Percentiles rank a stretch among this genome's conserved stretches.
phyloP scores from a whole-genome alignment of 2,888 invertebrate species.

The Chelonus formosanus region DNA sequence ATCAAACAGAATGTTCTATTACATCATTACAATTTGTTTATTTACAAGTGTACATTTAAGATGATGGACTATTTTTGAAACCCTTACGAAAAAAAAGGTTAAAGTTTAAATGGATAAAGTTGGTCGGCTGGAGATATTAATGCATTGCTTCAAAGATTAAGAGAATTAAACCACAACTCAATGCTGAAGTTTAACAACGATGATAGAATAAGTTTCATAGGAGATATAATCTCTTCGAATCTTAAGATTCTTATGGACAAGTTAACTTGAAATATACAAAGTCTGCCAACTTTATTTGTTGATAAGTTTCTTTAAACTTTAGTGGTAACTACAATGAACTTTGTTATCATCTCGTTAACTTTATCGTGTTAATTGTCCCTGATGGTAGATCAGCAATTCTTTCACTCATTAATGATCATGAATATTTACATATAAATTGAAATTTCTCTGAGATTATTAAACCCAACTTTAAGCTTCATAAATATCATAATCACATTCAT shows the following conservation, averaged over 20 bases:
- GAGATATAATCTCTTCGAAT: conserved; percentile 7
- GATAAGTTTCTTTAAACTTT: conserved; percentile 12
- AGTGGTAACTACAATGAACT: conserved; percentile 1
- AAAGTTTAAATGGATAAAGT: background rate
- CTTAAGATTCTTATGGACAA: background rate
- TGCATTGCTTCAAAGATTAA: background rate
- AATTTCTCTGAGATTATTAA: too few relatives aligned
- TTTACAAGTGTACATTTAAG: background rate
- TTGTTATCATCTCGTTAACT: conserved; percentile 11
- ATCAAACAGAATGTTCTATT: background rate
- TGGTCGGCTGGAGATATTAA: too few relatives aligned
- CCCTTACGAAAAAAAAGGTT: background rate
- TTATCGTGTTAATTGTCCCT: conserved; percentile 6
- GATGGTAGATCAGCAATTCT: background rate
- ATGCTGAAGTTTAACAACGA: conserved; percentile 8
- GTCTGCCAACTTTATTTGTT: conserved; percentile 12
- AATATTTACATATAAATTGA: background rate
- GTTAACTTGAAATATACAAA: conserved; percentile 6
- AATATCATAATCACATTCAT: too few relatives aligned
- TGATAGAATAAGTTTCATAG: conserved; percentile 7
- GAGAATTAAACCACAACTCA: background rate
- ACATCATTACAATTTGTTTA: too few relatives aligned
- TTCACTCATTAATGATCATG: background rate
- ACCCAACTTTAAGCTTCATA: too few relatives aligned
- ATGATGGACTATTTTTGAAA: background rate